phyloP scores from a whole-genome alignment of 2,888 invertebrate genomes.

The Microctonus brassicae region DNA sequence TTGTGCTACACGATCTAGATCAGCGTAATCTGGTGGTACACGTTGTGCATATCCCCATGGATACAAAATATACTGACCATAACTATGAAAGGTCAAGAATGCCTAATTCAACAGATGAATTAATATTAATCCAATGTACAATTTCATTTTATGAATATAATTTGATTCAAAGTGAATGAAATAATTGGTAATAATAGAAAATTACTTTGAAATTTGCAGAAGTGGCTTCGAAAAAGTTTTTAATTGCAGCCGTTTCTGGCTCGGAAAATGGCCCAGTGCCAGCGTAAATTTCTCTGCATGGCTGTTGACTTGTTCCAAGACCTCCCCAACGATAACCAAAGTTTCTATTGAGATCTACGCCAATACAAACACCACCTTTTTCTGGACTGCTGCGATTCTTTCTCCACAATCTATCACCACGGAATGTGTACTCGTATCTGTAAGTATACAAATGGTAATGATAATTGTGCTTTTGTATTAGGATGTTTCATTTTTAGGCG shows the following conservation, averaged over 20 bases:
- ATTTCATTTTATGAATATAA: too few species aligned
- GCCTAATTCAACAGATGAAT: constrained; percentile 72
- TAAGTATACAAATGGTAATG: too few species aligned
- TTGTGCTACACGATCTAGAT: constrained; percentile 79
- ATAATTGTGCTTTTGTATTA: too few species aligned
- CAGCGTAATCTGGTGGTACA: constrained; percentile 79
- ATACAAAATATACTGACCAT: constrained; percentile 87
- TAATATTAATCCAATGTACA: background rate
- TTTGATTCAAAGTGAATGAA: too few species aligned
- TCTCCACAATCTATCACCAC: constrained; percentile 85
- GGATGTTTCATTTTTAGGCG: too few species aligned
- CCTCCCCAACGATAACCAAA: constrained; percentile 91
- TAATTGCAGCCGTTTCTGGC: constrained; percentile 82
- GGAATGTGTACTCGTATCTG: constrained; percentile 92
- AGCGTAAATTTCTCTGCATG: constrained; percentile 85
- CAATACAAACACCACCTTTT: constrained; percentile 76
- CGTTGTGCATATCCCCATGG: constrained; percentile 88
- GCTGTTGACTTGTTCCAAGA: constrained; percentile 85
- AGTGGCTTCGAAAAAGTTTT: constrained; percentile 71
- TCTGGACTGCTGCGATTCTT: constrained; percentile 77
- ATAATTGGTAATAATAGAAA: too few species aligned
- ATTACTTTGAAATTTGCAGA: constrained; percentile 65
- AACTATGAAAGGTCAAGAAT: constrained; percentile 86
- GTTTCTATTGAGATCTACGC: constrained; percentile 88
- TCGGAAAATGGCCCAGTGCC: constrained; percentile 88